Conservation (phyloP, 1,140 invertebrate genomes). For the Hypsibius dujardini region DNA sequence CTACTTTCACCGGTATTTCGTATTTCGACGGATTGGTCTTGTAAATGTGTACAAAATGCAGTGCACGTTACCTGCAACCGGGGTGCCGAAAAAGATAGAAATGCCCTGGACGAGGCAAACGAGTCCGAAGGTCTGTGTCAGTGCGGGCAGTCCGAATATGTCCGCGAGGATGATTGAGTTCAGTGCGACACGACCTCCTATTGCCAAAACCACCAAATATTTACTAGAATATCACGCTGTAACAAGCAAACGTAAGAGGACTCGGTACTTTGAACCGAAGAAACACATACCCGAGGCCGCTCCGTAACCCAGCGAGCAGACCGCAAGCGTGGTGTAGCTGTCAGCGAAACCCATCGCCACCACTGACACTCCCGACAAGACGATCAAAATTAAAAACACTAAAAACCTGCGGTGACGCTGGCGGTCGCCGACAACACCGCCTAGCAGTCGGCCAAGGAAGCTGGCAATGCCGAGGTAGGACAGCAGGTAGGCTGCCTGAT, state of each 20-base stretch:
- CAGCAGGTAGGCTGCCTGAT: not conserved
- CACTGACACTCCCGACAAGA: not conserved
- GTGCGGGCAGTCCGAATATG: not conserved
- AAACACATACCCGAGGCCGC: constrained; percentile 7
- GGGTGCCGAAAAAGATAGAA: constrained; percentile 12
- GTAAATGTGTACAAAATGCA: too few species aligned
- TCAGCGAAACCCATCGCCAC: not conserved
- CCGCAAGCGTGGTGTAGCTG: not conserved
- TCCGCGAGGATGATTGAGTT: constrained; percentile 9
- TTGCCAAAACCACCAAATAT: not conserved
- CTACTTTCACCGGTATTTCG: too few species aligned
- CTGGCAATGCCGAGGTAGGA: constrained; percentile 9
- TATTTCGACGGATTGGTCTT: too few species aligned
- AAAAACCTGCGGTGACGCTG: not conserved
- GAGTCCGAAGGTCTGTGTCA: constrained; percentile 9
- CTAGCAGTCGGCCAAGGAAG: not conserved
- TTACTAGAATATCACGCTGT: not conserved
- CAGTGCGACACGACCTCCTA: constrained; percentile 4
- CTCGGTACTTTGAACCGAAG: not conserved
- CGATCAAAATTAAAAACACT: not conserved
- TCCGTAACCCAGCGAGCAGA: constrained; percentile 9
- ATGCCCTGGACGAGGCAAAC: constrained; percentile 10
- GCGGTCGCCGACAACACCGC: constrained; percentile 6
- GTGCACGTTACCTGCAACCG: not conserved
- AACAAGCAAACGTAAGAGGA: too few species aligned